Evolutionary conservation across 2,113 vertebrate genomes (phyloP), one percentile per base, ranked within the genome.

Genomic region (Tretioscincus oriximinensis): DNA sequence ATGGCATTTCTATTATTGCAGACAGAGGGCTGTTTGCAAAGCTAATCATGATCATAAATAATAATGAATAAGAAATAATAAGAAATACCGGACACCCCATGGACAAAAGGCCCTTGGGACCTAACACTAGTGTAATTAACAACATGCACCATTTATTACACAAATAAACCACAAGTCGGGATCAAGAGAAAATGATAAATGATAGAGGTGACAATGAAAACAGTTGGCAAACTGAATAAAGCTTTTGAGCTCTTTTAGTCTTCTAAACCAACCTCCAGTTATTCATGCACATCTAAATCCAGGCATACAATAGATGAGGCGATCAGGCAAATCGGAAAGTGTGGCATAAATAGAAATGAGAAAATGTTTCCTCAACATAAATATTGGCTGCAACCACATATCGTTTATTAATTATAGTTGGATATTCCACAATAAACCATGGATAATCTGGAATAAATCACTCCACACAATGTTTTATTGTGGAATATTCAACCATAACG

Each of bases 41-140:
- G 88, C 65, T 90, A 84, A 81, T 88, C 88, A 87, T 88, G 92
- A 89, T 92, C 90, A 92, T 93, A 93, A 92, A 92, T 93, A 91
- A 92, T 85, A 75, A 86, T 92, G 92, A 93, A 92, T 93, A 92
- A 92, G 90, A 90, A 90, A 89, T 90, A 90, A 87, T 92, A 93
- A 92, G 87, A 92, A 92, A 87, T 92, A 83, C 47, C 21, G 67
- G 82, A 67, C 70, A 78, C 70, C 76, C 35, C 70, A 78, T 73
- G 91, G 89, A 86, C 90, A 84, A 78, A 41, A 80, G 76, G 77
- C 90, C 89, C 90, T 58, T 82, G 92, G 90, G 90, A 92, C 78
- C 54, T 51, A 82, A 78, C 71, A 73, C 70, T 74, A 72, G 11
- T 73, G 47, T 78, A 78, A 83, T 78, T 83, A 83, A 73, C 76